Base-by-base conservation (phyloP, 2,113 vertebrate genomes). In the Amia ocellicauda region DNA sequence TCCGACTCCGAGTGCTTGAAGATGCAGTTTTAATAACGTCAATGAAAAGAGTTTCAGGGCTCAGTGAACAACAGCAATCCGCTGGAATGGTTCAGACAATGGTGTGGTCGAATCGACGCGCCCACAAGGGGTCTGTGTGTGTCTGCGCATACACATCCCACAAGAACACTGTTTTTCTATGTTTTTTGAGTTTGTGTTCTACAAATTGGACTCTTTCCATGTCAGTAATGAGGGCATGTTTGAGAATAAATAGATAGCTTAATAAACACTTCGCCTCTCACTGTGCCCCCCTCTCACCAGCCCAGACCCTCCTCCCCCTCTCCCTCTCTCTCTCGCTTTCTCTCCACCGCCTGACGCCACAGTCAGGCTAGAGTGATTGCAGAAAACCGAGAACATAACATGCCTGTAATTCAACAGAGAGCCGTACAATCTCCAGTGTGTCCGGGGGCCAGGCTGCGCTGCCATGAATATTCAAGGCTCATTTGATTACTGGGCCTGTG, bases 401-500 rank as follows among this genome's bases (percentile, higher is more conserved):
- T 20, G 11, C 24, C 51, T 54, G n/a, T 23, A 24, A 54, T 54
- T 54, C 51, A 54, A 24, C 51, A 54, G 51, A 54, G 51, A 10
- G 20, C 51, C 8, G 7, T 54, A 24, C 22, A 54, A 27, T 54
- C 51, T 47, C 51, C 24, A 24, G 51, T 13, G 20, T 24, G 24
- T 16, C 51, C 51, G 3, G 20, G 51, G 24, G 24, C 20, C 51
- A 54, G 51, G 20, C 20, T 26, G 19, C 26, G 13, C 45, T 14
- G 19, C 51, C n/a, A 26, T 53, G 19, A 63, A 63, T 55, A 63
- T 26, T 47, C 36, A 57, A 45, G 26, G n/a, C 26, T 52, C 41
- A 56, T 47, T 64, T 56, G 27, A 40, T 47, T 64, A 3, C 40
- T 28, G n/a, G 4, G 51, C n/a, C 51, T 45, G 36, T 16, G 36